Conservation (phyloP, 2,888 invertebrate species). For the Melangyna quadrimaculata region DNA sequence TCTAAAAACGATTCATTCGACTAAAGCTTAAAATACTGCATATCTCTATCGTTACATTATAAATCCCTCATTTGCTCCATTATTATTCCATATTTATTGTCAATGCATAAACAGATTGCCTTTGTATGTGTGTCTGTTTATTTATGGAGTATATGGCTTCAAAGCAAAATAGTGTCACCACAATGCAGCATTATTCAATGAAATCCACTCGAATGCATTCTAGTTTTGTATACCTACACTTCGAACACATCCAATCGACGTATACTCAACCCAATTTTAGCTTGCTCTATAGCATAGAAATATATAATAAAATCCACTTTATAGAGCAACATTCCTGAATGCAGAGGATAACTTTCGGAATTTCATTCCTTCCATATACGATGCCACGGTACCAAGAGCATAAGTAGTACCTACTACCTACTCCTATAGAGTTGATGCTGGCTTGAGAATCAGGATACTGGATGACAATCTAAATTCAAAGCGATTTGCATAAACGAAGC, state of each 20-base stretch:
- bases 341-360: slow-evolving; percentile 36
- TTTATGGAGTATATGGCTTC: slow-evolving; percentile 38
- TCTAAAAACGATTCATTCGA: background rate
- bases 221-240: background rate
- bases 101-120: slow-evolving; percentile 65
- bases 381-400: background rate
- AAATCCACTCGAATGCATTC: slow-evolving; percentile 66
- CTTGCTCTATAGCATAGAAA: slow-evolving; percentile 9
- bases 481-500: slow-evolving; percentile 70
- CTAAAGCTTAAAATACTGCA: slow-evolving; percentile 13
- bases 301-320: slow-evolving; percentile 67
- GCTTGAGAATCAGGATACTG: slow-evolving; percentile 13
- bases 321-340: slow-evolving; percentile 38
- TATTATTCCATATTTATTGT: slow-evolving; percentile 58
- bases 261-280: slow-evolving; percentile 58
- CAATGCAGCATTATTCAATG: slow-evolving; percentile 66
- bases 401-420: background rate
- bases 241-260: slow-evolving; percentile 11
- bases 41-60: background rate
- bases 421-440: background rate
- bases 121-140: background rate
- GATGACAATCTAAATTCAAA: slow-evolving; percentile 68
- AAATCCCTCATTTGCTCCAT: slow-evolving; percentile 53
- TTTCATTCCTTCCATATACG: background rate
- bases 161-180: slow-evolving; percentile 55